A percentile compares a stretch with the other conserved stretches of the same genome.
phyloP scores from a whole-genome alignment of 1,140 invertebrate species.

The Drosophila funebris region DNA sequence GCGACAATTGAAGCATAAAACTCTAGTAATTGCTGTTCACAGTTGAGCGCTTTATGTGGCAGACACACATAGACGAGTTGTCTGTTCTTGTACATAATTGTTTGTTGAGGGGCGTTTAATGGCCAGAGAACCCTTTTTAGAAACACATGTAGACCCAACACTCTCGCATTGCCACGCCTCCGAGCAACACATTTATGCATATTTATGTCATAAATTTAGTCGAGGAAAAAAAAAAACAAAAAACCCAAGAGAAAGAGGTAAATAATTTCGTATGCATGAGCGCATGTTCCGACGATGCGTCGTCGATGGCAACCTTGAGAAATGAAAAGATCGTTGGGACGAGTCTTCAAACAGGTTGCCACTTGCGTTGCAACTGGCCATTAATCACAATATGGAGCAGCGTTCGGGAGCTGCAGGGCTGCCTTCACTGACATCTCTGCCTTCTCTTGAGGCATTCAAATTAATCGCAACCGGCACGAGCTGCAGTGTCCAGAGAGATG shows the following conservation, averaged over 20 bases:
- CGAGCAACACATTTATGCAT: conserved; percentile 74
- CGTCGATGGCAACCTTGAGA: conserved; percentile 69
- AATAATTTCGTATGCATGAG: conserved; percentile 67
- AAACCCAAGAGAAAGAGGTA: background rate
- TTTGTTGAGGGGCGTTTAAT: conserved; percentile 80
- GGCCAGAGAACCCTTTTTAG: conserved; percentile 30
- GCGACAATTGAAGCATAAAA: conserved; percentile 75
- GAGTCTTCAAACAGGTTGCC: conserved; percentile 53
- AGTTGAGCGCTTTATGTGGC: conserved; percentile 66
- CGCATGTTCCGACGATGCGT: conserved; percentile 38
- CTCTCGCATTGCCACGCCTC: conserved; percentile 54
- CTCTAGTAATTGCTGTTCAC: conserved; percentile 72
- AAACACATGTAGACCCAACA: conserved; percentile 70
- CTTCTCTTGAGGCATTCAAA: conserved; percentile 36
- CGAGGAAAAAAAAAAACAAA: background rate
- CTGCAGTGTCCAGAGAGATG: background rate
- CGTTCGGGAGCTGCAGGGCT: background rate
- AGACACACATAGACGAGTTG: conserved; percentile 49
- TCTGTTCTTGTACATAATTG: conserved; percentile 58
- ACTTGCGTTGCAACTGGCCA: conserved; percentile 50
- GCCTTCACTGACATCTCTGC: too few species aligned
- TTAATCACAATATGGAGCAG: conserved; percentile 56
- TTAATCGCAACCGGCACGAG: conserved; percentile 52
- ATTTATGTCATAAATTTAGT: conserved; percentile 79
- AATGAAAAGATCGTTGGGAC: conserved; percentile 32